Evolutionary conservation across 2,888 invertebrate species (phyloP).

Genomic region (Campoplex capitator): DNA sequence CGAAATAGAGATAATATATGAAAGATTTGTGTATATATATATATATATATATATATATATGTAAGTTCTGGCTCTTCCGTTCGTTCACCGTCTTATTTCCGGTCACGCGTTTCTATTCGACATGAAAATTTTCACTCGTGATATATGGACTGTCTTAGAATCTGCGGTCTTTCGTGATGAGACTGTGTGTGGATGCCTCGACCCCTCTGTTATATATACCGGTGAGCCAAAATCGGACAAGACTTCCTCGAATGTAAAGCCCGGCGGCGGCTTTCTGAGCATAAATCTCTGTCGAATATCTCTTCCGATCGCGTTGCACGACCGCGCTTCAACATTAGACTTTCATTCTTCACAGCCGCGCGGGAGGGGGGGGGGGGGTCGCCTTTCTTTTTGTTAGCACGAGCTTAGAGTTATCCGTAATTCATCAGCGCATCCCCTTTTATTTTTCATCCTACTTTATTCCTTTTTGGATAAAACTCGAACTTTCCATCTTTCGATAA

Average conservation of each 20-base stretch:
- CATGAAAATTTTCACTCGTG: conserved; percentile 42
- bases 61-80: not conserved
- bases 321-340: conserved; percentile 8
- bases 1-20: not conserved
- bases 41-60: not conserved
- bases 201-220: not conserved
- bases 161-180: conserved; percentile 16
- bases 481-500: not conserved
- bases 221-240: conserved; percentile 16
- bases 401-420: not conserved
- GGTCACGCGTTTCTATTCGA: conserved; percentile 9
- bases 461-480: not conserved
- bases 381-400: not conserved
- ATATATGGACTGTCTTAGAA: conserved; percentile 36
- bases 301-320: conserved; percentile 51
- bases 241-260: conserved; percentile 46
- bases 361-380: no score
- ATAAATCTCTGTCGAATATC: conserved; percentile 62
- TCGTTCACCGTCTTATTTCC: conserved; percentile 49
- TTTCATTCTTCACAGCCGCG: not conserved
- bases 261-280: conserved; percentile 6
- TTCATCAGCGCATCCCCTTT: not conserved
- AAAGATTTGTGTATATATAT: not conserved
- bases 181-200: not conserved
- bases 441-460: not conserved